Percentiles rank a stretch among this genome's conserved stretches.
These are phyloP conservation scores for Aricia agestis DNA, from an alignment of 1,140 invertebrate species.

Conservation along the genomic window DNA sequence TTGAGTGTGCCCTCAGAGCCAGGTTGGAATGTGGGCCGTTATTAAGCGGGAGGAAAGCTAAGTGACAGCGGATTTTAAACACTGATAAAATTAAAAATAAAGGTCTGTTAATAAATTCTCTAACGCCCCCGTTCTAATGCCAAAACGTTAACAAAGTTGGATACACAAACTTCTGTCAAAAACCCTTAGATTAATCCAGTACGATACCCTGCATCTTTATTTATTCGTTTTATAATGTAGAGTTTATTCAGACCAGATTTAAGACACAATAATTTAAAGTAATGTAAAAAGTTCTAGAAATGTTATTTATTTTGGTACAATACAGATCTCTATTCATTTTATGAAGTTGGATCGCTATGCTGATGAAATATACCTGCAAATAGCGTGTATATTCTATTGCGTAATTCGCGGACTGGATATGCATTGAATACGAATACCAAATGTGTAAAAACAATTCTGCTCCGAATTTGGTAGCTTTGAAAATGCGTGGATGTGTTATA, in stretches of 20 bases:
- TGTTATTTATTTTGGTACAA: too few species aligned
- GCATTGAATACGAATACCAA: slow-evolving; percentile 3
- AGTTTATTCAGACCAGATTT: too few species aligned
- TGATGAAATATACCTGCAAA: not conserved
- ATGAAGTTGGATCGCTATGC: not conserved
- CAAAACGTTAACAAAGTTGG: too few species aligned
- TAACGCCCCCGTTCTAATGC: too few species aligned
- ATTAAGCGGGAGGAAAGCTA: not conserved
- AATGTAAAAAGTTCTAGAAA: too few species aligned
- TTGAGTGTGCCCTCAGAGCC: not conserved
- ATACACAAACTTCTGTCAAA: too few species aligned
- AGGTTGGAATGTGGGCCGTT: not conserved
- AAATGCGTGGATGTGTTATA: not conserved
- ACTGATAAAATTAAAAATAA: not conserved
- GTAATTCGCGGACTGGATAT: not conserved
- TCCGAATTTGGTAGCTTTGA: not conserved
- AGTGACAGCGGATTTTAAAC: not conserved
- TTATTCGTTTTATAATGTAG: too few species aligned
- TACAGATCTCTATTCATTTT: not conserved
- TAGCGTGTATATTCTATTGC: not conserved
- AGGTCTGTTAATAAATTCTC: too few species aligned
- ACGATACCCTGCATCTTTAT: too few species aligned
- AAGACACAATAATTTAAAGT: too few species aligned
- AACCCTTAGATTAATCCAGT: too few species aligned
- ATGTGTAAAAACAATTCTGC: not conserved